Base-by-base conservation (phyloP, 2,113 vertebrate species). In the Gymnogyps californianus region DNA sequence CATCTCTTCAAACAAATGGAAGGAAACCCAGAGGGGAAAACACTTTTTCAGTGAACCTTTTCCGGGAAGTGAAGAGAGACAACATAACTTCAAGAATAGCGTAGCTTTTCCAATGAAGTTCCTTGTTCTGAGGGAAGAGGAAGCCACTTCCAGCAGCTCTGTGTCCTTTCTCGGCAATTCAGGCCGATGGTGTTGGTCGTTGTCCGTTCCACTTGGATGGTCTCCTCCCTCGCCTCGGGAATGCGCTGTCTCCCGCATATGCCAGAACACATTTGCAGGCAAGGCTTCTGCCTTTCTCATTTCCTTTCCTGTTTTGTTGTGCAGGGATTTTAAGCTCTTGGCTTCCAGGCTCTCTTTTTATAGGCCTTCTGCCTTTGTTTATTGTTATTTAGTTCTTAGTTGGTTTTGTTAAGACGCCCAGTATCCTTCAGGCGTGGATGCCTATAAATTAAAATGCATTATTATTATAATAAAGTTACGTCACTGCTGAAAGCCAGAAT, bases 221-320 rank as follows among this genome's bases (percentile, higher is more conserved):
- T 77, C 58, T 95, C 89, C 93, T 96, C 66, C 84, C 75, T 91
- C 0, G 5, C 31, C 54, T 89, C 22, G 2, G 70, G 85, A 96
- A 91, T 20, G 7, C 7, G 3, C 46, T 62, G 81, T 93, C 49
- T 61, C 87, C 81, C 8, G 5, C 51, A 46, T 46, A 55, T 44
- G 71, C 89, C 93, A 93, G 71, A 75, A 87, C 28, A 88, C 32
- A 71, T 86, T 94, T 91, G 66, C 51, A 91, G 89, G 78, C 87
- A 90, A 94, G 31, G n/a, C 24, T 91, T 95, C 75, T 87, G 67
- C 74, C 58, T 83, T 96, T 90, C 89, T 93, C 55, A 85, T 94
- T 96, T 94, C 84, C 87, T 94, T 85, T 95, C 61, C 59, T 93
- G 54, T 93, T 96, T 91, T 91, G 81, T 90, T 93, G 62, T 89